Conservation (phyloP, 2,113 vertebrate species). For the Ancistrus triradiatus region DNA sequence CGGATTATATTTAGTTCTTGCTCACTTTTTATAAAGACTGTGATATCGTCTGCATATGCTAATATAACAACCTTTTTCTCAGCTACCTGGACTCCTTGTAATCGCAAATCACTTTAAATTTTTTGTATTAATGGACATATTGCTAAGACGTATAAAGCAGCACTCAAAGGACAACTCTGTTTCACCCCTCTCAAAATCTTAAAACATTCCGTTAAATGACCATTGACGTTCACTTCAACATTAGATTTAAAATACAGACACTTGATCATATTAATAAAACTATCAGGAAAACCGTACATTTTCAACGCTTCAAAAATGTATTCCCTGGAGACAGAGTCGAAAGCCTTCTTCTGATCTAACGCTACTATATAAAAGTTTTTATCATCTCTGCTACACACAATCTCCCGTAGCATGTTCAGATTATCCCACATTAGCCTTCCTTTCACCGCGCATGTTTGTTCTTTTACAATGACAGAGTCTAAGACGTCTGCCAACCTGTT, state of each 20-base stretch:
- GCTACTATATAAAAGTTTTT: background rate
- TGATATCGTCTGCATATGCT: no score
- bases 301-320: background rate
- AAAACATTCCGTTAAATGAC: background rate
- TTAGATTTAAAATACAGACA: background rate
- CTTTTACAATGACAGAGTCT: background rate
- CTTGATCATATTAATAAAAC: background rate
- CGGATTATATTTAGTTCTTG: no score
- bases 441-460: no score
- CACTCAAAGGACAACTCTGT: background rate
- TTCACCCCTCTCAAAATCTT: background rate
- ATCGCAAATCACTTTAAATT: no score
- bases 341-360: background rate
- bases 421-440: no score
- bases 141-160: no score
- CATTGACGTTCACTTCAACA: background rate
- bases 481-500: background rate
- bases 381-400: background rate
- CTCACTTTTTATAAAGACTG: no score
- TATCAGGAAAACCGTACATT: background rate
- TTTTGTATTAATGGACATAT: no score
- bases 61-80: no score
- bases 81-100: no score
- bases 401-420: background rate
- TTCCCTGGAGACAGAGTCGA: background rate